A percentile compares a stretch with the other conserved stretches of the same genome.
Evolutionary conservation across 1,140 invertebrate species (phyloP).

Genomic region (Drosophila obscura): DNA sequence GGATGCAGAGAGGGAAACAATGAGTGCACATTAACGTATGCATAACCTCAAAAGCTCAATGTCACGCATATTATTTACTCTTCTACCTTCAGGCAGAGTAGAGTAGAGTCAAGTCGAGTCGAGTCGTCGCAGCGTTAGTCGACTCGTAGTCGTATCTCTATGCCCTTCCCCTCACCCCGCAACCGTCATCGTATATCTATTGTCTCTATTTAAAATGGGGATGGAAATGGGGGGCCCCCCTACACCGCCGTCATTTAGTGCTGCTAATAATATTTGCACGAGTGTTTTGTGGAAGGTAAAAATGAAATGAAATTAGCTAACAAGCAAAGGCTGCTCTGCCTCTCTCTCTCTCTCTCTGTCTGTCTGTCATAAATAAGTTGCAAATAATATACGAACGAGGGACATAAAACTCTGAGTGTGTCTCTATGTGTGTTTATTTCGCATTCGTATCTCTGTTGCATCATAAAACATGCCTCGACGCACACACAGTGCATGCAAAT

Average conservation of each 20-base stretch:
- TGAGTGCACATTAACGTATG: conserved; percentile 58
- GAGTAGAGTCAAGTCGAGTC: conserved; percentile 14
- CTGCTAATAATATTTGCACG: conserved; percentile 48
- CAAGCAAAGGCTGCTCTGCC: conserved; percentile 23
- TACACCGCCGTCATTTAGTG: no score
- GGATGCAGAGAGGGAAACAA: no score
- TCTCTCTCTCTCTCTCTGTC: not conserved
- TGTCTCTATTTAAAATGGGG: conserved; percentile 18
- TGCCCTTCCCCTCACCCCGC: not conserved
- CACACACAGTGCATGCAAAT: conserved; percentile 62
- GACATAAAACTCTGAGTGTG: conserved; percentile 46
- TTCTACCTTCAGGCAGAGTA: conserved; percentile 1
- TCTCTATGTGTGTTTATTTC: conserved; percentile 21
- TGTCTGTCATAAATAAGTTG: conserved; percentile 72
- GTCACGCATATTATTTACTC: conserved; percentile 76
- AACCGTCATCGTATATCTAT: conserved; percentile 20
- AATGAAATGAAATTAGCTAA: conserved; percentile 64
- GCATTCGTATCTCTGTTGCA: conserved; percentile 29
- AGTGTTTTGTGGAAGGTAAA: conserved; percentile 19
- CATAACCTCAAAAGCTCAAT: conserved; percentile 77
- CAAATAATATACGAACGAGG: conserved; percentile 63
- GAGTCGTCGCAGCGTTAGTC: conserved; percentile 17
- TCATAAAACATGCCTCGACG: conserved; percentile 44
- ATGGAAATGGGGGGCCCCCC: no score
- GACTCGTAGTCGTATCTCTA: conserved; percentile 44